Conservation (phyloP, 2,797 vertebrate species). For the Tenualosa thibaudeaui region DNA sequence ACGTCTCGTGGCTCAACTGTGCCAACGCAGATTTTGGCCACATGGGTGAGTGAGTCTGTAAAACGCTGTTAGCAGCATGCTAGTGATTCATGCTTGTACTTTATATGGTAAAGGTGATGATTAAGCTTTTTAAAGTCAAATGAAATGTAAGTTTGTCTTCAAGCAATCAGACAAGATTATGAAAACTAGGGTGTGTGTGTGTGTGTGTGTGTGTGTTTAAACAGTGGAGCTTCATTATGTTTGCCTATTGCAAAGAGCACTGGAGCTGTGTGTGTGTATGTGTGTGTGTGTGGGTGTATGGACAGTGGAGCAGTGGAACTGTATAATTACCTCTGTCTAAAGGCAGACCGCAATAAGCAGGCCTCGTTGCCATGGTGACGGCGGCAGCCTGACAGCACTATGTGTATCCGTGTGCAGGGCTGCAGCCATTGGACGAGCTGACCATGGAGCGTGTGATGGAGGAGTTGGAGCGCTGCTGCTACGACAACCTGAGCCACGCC, state of each 20-base stretch:
- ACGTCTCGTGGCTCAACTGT: conserved; percentile 86
- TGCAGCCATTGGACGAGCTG: conserved; percentile 85
- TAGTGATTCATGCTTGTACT: too few species aligned
- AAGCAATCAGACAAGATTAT: too few species aligned
- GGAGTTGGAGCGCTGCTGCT: conserved; percentile 89
- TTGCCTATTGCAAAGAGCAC: too few species aligned
- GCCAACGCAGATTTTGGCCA: conserved; percentile 88
- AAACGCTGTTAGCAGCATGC: too few species aligned
- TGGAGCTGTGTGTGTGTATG: too few species aligned
- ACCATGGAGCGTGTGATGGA: conserved; percentile 93
- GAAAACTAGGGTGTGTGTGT: too few species aligned
- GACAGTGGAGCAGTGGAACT: not conserved
- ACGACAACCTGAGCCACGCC: conserved; percentile 94
- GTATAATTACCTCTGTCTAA: not conserved
- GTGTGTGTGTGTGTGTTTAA: too few species aligned
- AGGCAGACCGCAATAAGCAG: not conserved
- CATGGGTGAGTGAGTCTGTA: conserved; percentile 82
- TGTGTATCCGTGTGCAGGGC: conserved; percentile 66
- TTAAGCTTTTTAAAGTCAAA: too few species aligned
- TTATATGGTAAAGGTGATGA: too few species aligned
- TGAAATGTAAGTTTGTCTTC: too few species aligned
- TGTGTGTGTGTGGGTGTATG: not conserved
- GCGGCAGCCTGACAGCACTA: not conserved
- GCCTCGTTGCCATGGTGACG: not conserved
- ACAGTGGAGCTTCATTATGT: too few species aligned